Conservation (phyloP, 2,113 vertebrate species). For the Passerina amoena region DNA sequence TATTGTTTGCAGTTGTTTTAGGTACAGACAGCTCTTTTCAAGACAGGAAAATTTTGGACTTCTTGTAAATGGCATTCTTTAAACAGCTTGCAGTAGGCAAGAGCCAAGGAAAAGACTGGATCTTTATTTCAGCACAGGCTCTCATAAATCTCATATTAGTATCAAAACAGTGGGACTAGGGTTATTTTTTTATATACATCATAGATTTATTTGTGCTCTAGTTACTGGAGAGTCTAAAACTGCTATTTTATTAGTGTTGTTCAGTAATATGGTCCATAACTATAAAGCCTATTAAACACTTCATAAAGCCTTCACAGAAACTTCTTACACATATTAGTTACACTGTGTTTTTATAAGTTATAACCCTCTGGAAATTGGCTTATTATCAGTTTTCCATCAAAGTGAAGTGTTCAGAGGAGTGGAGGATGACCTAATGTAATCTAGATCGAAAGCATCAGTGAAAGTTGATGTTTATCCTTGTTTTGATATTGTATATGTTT, state of each 20-base stretch:
- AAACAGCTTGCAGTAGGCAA: background rate
- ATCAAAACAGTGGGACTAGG: background rate
- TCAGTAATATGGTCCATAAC: constrained; percentile 23
- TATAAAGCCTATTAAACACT: constrained; percentile 45
- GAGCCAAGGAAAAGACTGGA: background rate
- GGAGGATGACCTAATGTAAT: background rate
- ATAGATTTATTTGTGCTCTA: background rate
- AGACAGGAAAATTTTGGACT: background rate
- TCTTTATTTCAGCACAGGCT: background rate
- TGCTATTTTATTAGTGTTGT: constrained; percentile 25
- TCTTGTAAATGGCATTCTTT: background rate
- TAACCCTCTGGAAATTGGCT: background rate
- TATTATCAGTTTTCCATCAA: constrained; percentile 15
- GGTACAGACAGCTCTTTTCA: background rate
- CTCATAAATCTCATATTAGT: background rate
- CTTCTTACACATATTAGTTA: background rate
- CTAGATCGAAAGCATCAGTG: background rate
- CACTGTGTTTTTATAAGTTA: constrained; percentile 8
- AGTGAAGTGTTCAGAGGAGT: background rate
- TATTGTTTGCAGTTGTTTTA: background rate
- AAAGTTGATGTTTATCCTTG: background rate
- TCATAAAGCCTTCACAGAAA: constrained; percentile 36
- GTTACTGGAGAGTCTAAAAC: constrained; percentile 2
- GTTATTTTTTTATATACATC: background rate
- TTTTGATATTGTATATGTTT: background rate